Base-by-base conservation (phyloP, 2,113 vertebrate genomes). In the Leuciscus idus region DNA sequence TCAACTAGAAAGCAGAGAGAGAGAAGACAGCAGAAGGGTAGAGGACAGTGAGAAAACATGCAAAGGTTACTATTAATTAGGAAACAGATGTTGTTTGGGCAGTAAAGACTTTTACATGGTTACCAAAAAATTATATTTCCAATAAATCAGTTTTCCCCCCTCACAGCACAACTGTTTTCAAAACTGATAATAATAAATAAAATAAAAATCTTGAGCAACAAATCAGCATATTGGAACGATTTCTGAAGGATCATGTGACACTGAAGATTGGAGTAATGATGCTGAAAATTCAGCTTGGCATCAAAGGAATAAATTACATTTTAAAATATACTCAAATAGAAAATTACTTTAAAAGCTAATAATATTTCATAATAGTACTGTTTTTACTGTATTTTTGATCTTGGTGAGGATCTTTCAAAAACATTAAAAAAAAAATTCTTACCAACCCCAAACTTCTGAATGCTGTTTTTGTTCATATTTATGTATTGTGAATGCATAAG, bases 1-100 rank as follows among this genome's bases (percentile, higher is more conserved):
- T 93, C 81, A 99, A 90, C 98, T 98, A 86, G 0, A 85, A 82
- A 61, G 66, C 26, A 66, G 26, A 84, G 74, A 72, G 46, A 46
- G 83, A 81, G 68, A 83, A 21, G 50, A 30, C n/a, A 46, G n/a
- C 59, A 46, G 61, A 30, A 78, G 62, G 46, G 13, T 75, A 68
- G 43, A 48, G 76, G 33, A 86, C 19, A 79, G 66, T 80, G 11
- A 50, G 15, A n/a, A 43, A 79, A 64, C 66, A 78, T 26, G 82
- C 50, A 9, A 61, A 43, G 48, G 83, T 52, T 48, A 52, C 50
- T 82, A 64, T 46, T 66, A 11, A 15, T 48, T 30, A 66, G 4
- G 46, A 55, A 30, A 55, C 75, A 55, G 75, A 77, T 77, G 75
- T 55, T 77, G 46, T 52, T 72, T 72, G 19, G 36, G 68, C 19